A percentile compares a stretch with the other conserved stretches of the same genome.
phyloP scores from a whole-genome alignment of 2,113 vertebrate species.

The Chascanopsetta lugubris region DNA sequence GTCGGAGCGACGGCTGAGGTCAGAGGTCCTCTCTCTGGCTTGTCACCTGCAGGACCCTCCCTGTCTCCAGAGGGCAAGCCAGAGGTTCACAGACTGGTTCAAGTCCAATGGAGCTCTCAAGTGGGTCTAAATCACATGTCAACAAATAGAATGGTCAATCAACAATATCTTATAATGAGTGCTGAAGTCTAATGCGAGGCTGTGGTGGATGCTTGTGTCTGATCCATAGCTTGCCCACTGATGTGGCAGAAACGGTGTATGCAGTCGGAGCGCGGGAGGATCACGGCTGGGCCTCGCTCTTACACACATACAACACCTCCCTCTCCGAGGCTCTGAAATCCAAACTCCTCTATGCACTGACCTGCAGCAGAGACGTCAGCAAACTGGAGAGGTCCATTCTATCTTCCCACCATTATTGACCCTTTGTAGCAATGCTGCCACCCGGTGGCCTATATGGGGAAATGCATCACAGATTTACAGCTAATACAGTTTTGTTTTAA shows the following conservation, averaged over 20 bases:
- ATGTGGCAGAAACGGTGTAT: constrained; percentile 78
- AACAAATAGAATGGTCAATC: constrained; percentile 7
- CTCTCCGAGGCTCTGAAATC: constrained; percentile 76
- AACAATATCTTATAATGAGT: not conserved
- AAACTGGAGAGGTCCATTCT: constrained; percentile 73
- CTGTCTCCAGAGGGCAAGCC: constrained; percentile 71
- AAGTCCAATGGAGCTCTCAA: constrained; percentile 76
- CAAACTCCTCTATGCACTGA: constrained; percentile 78
- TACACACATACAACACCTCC: constrained; percentile 74
- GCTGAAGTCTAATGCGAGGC: constrained; percentile 15
- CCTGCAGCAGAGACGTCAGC: constrained; percentile 69
- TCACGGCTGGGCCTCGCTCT: constrained; percentile 75
- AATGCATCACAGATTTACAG: not conserved
- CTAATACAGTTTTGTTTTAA: no score
- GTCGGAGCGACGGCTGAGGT: constrained; percentile 78
- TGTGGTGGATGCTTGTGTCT: constrained; percentile 30
- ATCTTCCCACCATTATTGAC: not conserved
- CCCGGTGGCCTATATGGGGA: constrained; percentile 32
- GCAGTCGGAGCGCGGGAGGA: constrained; percentile 78
- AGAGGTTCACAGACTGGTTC: constrained; percentile 76
- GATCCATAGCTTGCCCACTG: constrained; percentile 75
- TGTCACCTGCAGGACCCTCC: constrained; percentile 77
- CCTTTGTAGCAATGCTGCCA: constrained; percentile 52
- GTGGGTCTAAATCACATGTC: constrained; percentile 42
- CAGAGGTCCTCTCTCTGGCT: constrained; percentile 78